phyloP scores from a whole-genome alignment of 2,797 vertebrate species.

The Novumbra hubbsi region DNA sequence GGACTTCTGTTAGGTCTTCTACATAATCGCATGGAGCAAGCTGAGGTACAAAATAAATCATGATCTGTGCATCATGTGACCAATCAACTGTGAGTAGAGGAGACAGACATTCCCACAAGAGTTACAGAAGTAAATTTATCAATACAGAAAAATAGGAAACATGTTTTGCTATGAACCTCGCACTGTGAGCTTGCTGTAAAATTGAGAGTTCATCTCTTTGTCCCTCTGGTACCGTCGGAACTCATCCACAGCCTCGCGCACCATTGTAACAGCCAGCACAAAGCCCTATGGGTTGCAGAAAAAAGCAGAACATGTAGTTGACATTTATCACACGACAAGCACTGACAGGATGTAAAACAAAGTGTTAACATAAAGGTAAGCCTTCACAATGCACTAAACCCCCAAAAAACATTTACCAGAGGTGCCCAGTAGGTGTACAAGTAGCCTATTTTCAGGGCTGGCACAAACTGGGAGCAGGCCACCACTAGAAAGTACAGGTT shows the following conservation, averaged over 20 bases:
- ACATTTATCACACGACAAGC: not conserved
- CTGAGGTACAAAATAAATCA: conserved; percentile 30
- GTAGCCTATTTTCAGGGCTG: conserved; percentile 94
- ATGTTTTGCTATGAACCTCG: conserved; percentile 74
- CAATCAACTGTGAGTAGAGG: conserved; percentile 31
- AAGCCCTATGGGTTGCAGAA: conserved; percentile 79
- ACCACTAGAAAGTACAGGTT: conserved; percentile 98
- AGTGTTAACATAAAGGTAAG: not conserved
- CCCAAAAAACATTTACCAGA: conserved; percentile 81
- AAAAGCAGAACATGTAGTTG: not conserved
- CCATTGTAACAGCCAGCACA: conserved; percentile 91
- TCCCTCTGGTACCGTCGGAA: conserved; percentile 90
- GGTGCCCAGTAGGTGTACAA: conserved; percentile 99
- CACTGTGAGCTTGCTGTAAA: conserved; percentile 95
- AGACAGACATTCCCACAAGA: not conserved
- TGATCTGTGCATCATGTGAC: conserved; percentile 51
- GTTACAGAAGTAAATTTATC: not conserved
- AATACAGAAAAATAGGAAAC: not conserved
- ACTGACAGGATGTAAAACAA: not conserved
- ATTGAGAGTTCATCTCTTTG: conserved; percentile 98
- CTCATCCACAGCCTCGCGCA: conserved; percentile 92
- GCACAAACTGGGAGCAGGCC: conserved; percentile 96
- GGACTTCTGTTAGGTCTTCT: conserved; percentile 49
- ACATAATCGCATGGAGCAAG: conserved; percentile 39
- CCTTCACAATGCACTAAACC: not conserved